Evolutionary conservation across 2,797 vertebrate genomes (phyloP).

Genomic region (Karalla daura): DNA sequence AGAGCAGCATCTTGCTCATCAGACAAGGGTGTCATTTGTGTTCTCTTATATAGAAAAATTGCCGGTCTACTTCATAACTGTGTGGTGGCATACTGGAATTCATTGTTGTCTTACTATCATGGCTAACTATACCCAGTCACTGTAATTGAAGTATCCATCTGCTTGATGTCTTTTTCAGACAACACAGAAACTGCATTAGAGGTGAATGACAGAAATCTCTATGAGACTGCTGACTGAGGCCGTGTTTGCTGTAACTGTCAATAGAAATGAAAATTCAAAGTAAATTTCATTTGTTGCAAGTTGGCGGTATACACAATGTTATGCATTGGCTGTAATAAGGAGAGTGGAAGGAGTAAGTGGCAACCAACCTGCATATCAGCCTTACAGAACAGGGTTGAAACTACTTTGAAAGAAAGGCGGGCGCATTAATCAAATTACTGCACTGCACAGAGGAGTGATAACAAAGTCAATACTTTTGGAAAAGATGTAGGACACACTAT

Average conservation of each 20-base stretch:
- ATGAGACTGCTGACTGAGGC: not conserved
- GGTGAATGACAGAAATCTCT: not conserved
- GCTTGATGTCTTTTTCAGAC: not conserved
- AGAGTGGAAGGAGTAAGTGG: too few relatives aligned
- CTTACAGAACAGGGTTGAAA: too few relatives aligned
- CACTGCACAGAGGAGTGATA: not conserved
- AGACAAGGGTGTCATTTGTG: conserved; percentile 20
- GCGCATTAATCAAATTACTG: not conserved
- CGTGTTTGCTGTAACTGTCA: not conserved
- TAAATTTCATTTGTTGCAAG: too few relatives aligned
- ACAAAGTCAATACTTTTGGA: conserved; percentile 1
- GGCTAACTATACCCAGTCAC: too few relatives aligned
- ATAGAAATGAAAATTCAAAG: too few relatives aligned
- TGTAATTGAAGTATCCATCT: not conserved
- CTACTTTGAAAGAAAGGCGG: too few relatives aligned
- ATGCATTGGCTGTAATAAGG: too few relatives aligned
- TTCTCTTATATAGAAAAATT: conserved; percentile 48
- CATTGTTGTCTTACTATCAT: conserved; percentile 20
- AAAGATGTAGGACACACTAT: conserved; percentile 8
- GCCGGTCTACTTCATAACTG: conserved; percentile 47
- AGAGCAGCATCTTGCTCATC: conserved; percentile 37
- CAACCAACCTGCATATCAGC: too few relatives aligned
- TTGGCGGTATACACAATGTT: too few relatives aligned
- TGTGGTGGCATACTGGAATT: conserved; percentile 11
- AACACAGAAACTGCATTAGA: not conserved